Conservation (phyloP, 2,888 invertebrate genomes). For the Nomada goodeniana region DNA sequence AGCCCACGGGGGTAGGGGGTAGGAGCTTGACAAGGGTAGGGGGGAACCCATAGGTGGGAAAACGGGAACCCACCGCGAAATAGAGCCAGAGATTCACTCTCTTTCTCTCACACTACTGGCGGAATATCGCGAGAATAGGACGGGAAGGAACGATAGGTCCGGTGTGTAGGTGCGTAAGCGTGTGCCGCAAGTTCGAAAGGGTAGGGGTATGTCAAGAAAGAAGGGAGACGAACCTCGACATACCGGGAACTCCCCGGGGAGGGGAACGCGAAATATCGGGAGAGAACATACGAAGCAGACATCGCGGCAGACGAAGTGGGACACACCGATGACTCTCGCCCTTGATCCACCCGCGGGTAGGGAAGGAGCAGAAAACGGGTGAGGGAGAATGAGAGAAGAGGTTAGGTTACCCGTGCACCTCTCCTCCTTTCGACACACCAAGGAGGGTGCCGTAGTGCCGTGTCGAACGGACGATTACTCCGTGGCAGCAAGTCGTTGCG, state of each 20-base stretch:
- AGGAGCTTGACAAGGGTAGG: conserved; percentile 72
- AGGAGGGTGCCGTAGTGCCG: conserved; percentile 60
- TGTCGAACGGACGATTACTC: conserved; percentile 67
- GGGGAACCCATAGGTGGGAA: conserved; percentile 78
- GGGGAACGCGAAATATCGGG: conserved; percentile 78
- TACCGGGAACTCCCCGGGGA: conserved; percentile 72
- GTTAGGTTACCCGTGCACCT: conserved; percentile 69
- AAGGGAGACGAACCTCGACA: conserved; percentile 79
- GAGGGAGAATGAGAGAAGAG: conserved; percentile 61
- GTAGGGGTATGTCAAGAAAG: conserved; percentile 81
- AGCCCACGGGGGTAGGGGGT: conserved; percentile 76
- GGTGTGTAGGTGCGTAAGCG: conserved; percentile 45
- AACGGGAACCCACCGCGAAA: conserved; percentile 77
- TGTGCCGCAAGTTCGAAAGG: conserved; percentile 64
- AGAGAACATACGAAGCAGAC: conserved; percentile 75
- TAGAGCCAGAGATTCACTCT: conserved; percentile 69
- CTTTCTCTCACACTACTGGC: conserved; percentile 62
- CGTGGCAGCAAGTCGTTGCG: conserved; percentile 60
- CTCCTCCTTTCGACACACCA: conserved; percentile 66
- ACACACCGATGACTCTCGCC: conserved; percentile 70
- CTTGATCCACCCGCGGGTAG: conserved; percentile 66
- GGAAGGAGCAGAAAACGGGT: conserved; percentile 57
- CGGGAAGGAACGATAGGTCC: conserved; percentile 71
- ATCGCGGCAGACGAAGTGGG: conserved; percentile 78
- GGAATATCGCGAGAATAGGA: conserved; percentile 66